Evolutionary conservation across 2,888 invertebrate genomes (phyloP), one percentile per base, ranked within the genome.

Genomic region (Ophraella communa): DNA sequence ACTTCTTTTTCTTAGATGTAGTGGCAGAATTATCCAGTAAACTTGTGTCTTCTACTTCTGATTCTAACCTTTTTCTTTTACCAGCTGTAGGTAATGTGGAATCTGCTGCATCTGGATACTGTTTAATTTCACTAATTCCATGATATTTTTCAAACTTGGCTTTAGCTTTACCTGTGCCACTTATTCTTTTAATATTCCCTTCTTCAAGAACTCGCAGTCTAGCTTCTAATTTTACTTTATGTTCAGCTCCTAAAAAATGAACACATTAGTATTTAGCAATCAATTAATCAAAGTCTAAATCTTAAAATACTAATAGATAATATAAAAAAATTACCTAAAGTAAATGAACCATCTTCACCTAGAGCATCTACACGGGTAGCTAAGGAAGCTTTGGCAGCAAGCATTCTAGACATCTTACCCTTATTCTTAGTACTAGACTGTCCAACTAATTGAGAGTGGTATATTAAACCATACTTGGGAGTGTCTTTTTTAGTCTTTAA

Each of bases 401-500:
- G 84, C 89, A 98, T 98, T 74, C 99, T 87, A 0, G 98, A 94
- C 88, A 93, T 91, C 83, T 92, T 93, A 64, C 98, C 98, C 82
- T 99, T 99, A 73, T 95, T 91, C 81, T 93, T 95, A 0, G 91
- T 87, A 77, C 92, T 93, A 1, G 93, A 88, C 79, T 96, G 95
- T 0, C 96, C 95, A 5, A 99, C 92, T 17, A 99, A 82, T 76
- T 94, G 93, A 0, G 98, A 92, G 80, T 99, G 98, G 80, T 98
- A 99, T 69, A 99, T 96, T 44, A 99, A 85, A 84, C 99, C 99
- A 81, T 99, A 99, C 79, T 99, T 99, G 0, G 99, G 99, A 0
- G 99, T 99, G 78, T 98, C 96, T 78, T 96, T 94, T 78, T 96
- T 96, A 0, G 97, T 95, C 83, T 99, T 99, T 17, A 99, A 84